Conservation (phyloP, 2,113 vertebrate genomes). For the Blennius ocellaris region DNA sequence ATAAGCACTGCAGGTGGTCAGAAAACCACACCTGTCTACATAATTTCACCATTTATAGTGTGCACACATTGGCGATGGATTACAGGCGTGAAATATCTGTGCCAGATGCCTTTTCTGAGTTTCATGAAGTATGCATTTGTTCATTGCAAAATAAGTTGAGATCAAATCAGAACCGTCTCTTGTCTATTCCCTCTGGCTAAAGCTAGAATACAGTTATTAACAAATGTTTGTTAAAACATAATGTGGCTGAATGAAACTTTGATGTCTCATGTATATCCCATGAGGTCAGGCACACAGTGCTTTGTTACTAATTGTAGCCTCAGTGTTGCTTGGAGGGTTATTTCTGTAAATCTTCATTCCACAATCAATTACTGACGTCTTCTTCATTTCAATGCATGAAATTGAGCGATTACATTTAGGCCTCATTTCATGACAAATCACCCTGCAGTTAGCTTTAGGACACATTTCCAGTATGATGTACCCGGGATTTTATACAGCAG, state of each 20-base stretch:
- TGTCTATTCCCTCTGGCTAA: conserved; percentile 28
- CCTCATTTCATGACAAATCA: conserved; percentile 58
- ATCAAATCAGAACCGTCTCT: conserved; percentile 25
- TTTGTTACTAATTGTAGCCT: conserved; percentile 22
- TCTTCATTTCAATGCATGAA: conserved; percentile 64
- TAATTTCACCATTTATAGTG: conserved; percentile 11
- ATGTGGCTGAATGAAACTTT: conserved; percentile 53
- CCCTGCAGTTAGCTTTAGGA: too few relatives aligned
- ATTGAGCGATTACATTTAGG: conserved; percentile 62
- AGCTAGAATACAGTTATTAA: conserved; percentile 43
- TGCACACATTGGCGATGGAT: background rate
- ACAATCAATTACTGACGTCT: conserved; percentile 58
- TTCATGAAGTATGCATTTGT: conserved; percentile 18
- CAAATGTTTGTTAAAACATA: conserved; percentile 35
- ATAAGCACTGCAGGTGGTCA: background rate
- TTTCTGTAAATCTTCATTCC: conserved; percentile 40
- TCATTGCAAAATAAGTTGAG: conserved; percentile 42
- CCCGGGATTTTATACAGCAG: background rate
- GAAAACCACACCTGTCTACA: conserved; percentile 27
- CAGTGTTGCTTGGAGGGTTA: conserved; percentile 41
- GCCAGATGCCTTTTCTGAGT: conserved; percentile 9
- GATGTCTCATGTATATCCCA: conserved; percentile 45
- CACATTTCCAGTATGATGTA: too few relatives aligned
- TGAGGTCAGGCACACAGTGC: conserved; percentile 17
- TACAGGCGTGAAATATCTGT: background rate